Conservation (phyloP, 2,797 vertebrate genomes). For the Gallinago solitaria region DNA sequence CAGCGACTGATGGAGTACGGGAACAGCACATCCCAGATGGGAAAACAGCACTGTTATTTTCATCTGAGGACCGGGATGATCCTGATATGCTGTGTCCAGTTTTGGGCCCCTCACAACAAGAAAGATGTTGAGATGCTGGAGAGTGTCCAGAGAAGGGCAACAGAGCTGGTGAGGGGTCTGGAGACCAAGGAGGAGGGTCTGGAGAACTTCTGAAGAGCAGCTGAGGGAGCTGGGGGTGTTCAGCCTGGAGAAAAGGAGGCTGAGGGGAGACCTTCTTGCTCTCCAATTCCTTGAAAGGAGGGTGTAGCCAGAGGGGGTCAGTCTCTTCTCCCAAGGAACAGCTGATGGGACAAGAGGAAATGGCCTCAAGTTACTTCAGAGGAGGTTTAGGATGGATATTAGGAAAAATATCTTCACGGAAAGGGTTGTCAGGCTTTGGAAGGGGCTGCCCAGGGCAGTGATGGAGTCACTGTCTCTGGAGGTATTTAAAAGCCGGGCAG, state of each 20-base stretch:
- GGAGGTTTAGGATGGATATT: not conserved
- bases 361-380: not conserved
- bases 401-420: not conserved
- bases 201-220: not conserved
- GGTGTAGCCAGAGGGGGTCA: not conserved
- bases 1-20: fast-evolving
- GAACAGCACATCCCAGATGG: fast-evolving
- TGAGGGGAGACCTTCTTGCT: not conserved
- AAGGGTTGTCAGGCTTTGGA: not conserved
- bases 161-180: not conserved
- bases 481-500: not conserved
- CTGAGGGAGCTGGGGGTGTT: not conserved
- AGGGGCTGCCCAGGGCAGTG: not conserved
- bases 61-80: not conserved
- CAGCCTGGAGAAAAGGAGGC: not conserved
- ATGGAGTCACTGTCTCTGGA: not conserved
- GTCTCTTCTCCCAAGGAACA: not conserved
- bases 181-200: not conserved
- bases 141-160: not conserved
- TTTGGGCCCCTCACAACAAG: not conserved
- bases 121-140: not conserved
- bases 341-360: not conserved
- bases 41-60: not conserved
- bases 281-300: not conserved
- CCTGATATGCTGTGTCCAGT: not conserved